These are phyloP conservation scores for Liopterus haemorrhoidalis DNA, from an alignment of 2,888 invertebrate species.

Conservation along the genomic window DNA sequence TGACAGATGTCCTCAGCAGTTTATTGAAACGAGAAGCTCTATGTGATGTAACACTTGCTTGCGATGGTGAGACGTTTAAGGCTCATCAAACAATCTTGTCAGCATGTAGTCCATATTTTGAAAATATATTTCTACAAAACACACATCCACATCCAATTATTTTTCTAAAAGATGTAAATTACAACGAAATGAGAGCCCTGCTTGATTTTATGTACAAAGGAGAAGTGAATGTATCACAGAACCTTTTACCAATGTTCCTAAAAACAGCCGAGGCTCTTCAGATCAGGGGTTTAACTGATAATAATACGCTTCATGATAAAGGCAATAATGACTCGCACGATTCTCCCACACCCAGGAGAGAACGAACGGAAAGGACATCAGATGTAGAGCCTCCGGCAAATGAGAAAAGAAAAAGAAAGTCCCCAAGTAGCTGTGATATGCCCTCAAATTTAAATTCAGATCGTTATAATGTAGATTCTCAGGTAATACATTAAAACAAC, in stretches of 20 bases:
- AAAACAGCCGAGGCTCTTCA: slow-evolving; percentile 89
- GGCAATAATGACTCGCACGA: slow-evolving; percentile 33
- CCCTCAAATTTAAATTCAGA: slow-evolving; percentile 56
- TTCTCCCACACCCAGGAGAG: slow-evolving; percentile 35
- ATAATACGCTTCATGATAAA: slow-evolving; percentile 57
- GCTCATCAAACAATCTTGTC: slow-evolving; percentile 91
- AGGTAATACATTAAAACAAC: no score
- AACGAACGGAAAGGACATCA: slow-evolving; percentile 35
- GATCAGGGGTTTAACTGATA: slow-evolving; percentile 83
- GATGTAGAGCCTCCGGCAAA: slow-evolving; percentile 43
- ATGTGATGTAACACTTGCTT: slow-evolving; percentile 88
- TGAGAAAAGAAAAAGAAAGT: slow-evolving; percentile 60
- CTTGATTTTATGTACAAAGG: slow-evolving; percentile 92
- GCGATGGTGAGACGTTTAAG: slow-evolving; percentile 84
- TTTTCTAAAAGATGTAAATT: slow-evolving; percentile 87
- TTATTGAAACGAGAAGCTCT: slow-evolving; percentile 81
- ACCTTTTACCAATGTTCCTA: slow-evolving; percentile 83
- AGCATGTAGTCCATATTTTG: slow-evolving; percentile 91
- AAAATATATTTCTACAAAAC: slow-evolving; percentile 84
- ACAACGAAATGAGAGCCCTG: slow-evolving; percentile 81
- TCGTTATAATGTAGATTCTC: slow-evolving; percentile 61
- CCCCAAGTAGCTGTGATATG: slow-evolving; percentile 63
- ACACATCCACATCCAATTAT: slow-evolving; percentile 87
- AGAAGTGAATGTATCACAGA: slow-evolving; percentile 73
- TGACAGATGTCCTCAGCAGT: slow-evolving; percentile 84